These are phyloP conservation scores for Sigmodon hispidus DNA, from an alignment of 2,113 vertebrate species.

Conservation along the genomic window DNA sequence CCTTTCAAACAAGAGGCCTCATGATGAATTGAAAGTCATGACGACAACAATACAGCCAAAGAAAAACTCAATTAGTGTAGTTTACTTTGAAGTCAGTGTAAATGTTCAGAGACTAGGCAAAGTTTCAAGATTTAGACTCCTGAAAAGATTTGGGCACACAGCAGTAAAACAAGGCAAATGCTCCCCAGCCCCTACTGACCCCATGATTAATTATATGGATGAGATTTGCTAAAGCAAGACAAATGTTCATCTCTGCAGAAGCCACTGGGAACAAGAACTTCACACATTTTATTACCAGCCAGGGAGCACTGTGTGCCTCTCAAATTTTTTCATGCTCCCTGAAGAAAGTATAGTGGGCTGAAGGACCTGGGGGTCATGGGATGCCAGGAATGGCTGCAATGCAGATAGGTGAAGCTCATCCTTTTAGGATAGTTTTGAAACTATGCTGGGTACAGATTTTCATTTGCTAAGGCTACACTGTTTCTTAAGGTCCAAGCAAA, in stretches of 20 bases:
- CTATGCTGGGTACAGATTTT: not conserved
- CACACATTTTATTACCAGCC: not conserved
- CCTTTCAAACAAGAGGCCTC: not conserved
- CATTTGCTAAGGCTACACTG: not conserved
- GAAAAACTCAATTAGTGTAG: not conserved
- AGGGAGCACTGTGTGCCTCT: not conserved
- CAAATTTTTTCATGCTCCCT: not conserved
- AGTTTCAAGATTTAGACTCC: not conserved
- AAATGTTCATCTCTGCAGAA: conserved; percentile 46
- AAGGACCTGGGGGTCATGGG: not conserved
- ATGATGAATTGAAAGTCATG: not conserved
- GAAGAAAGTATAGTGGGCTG: not conserved
- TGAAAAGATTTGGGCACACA: not conserved
- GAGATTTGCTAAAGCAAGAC: conserved; percentile 63
- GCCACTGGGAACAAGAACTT: conserved; percentile 9
- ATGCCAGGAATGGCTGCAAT: not conserved
- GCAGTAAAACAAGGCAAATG: conserved; percentile 26
- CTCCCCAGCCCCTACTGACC: conserved; percentile 12
- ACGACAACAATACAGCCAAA: not conserved
- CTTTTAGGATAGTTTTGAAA: not conserved
- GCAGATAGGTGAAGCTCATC: not conserved
- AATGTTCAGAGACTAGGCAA: not conserved
- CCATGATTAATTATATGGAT: conserved; percentile 56
- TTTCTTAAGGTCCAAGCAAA: not conserved
- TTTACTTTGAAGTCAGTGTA: not conserved